These are phyloP conservation scores for Calephelis nemesis DNA, from an alignment of 1,140 invertebrate genomes.

Conservation along the genomic window DNA sequence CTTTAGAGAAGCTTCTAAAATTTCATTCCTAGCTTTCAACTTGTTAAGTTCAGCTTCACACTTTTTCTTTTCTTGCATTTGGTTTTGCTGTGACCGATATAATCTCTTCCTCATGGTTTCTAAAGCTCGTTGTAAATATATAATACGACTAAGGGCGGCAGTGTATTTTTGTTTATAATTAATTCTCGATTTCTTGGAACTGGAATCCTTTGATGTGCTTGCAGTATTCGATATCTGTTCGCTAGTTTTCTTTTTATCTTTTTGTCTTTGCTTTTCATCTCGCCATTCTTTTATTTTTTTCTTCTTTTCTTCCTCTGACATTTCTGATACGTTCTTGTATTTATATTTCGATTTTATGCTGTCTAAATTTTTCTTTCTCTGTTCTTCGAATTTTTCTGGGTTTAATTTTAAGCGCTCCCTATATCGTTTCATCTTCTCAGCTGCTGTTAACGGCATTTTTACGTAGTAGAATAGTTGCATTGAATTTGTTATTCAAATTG, in stretches of 20 bases:
- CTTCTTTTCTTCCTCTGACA: background rate
- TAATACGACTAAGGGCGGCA: too few relatives aligned
- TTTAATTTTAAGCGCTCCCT: slow-evolving; percentile 7
- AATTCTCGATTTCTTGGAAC: too few relatives aligned
- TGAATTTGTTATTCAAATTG: background rate
- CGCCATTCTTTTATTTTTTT: background rate
- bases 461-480: background rate
- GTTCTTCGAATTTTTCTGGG: slow-evolving; percentile 12
- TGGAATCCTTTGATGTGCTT: too few relatives aligned
- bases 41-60: too few relatives aligned
- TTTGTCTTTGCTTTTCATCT: background rate
- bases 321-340: background rate
- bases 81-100: too few relatives aligned
- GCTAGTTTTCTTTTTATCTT: background rate
- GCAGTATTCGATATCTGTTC: too few relatives aligned
- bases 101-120: too few relatives aligned
- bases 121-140: too few relatives aligned
- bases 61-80: too few relatives aligned
- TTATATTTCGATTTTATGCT: background rate
- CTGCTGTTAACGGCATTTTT: slow-evolving; percentile 8
- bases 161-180: too few relatives aligned
- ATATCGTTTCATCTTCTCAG: background rate
- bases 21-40: background rate
- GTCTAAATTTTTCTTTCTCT: background rate
- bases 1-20: background rate